Base-by-base conservation (phyloP, 2,888 invertebrate genomes). In the Geophilus truncorum region DNA sequence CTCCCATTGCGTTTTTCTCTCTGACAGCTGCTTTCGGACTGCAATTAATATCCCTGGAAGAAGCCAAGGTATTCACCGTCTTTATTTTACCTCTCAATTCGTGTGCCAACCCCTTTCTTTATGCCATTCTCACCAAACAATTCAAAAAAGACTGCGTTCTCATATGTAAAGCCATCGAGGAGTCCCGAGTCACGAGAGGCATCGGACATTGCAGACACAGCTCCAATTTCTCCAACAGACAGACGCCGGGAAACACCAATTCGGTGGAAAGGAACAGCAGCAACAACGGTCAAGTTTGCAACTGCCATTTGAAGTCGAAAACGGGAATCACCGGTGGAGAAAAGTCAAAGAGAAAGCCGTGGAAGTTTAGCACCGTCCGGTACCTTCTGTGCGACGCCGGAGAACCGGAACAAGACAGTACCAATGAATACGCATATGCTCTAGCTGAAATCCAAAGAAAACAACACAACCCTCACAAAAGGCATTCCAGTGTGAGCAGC, bases 101-200 rank as follows among this genome's bases (percentile, higher is more conserved):
- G 15, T 98, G 97, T 88, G 97, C 97, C 88, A 98, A 98, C 88
- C 98, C 98, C 0, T 98, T 98, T 87, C 91, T 98, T 32, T 98
- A 98, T 87, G 98, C 98, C 79, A 97, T 98, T 84, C 92, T 98
- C 85, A 98, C 98, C 7, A 97, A 98, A 87, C 97, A 97, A 87
- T 97, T 97, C 88, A 97, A 97, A 88, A 96, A 96, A 88, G 97
- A 98, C 88, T 97, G 97, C 88, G 94, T 97, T 2, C 92, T 95
- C 86, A 93, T 97, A 81, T 97, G 97, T 88, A 96, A 97, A 87
- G 94, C 97, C 23, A 95, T 98, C 84, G 97, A 98, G 87, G 97
- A 96, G 88, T 94, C 95, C 45, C 90, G 96, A 78, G 96, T 96
- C 12, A 94, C 94, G 3, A 90, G 94, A 82, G 94, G 94, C 81